Evolutionary conservation across 2,113 vertebrate genomes (phyloP), one percentile per base, ranked within the genome.

Genomic region (Polypterus bichir): DNA sequence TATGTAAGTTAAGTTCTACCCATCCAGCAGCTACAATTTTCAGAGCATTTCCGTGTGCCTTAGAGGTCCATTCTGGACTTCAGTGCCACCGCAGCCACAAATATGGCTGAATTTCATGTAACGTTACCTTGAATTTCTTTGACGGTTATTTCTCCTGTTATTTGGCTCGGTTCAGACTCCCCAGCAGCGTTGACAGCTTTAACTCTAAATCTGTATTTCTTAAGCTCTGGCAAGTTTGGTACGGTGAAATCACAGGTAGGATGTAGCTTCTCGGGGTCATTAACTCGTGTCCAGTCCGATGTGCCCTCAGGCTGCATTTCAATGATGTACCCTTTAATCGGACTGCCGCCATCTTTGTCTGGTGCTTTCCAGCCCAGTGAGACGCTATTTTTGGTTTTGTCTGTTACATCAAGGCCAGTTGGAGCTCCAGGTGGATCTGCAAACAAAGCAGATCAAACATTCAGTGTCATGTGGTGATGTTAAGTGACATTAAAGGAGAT

Each of bases 221-320:
- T 91, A 69, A 93, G 90, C 66, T 95, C 90, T 77, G 93, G 91
- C 62, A 99, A 81, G 63, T 91, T 84, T 0, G 93, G 88, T 9
- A 97, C 80, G 9, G 91, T 91, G 74, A 90, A 91, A 72, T 91
- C 83, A 44, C 90, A 91, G 63, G 85, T 78, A 46, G 91, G 84
- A 66, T 97, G 82, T 44, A 92, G 86, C 77, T 95, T 97, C 55
- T 98, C 95, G 4, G 86, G 85, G 46, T 92, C 87, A 57, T 91
- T 97, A 51, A 91, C 88, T 61, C 76, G 90, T 73, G 81, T 95
- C 96, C 96, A 99, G 5, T 97, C 92, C n/a, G 76, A 73, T 71
- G 74, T 87, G 52, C 93, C 95, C 73, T 97, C 93, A 77, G 97
- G 94, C 51, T 97, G 94, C 70, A 95, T 88, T 81, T 99, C 95